Percentiles rank a stretch among this genome's conserved stretches.
These are phyloP conservation scores for Sminthurides aquaticus DNA, from an alignment of 2,888 invertebrate species.

Conservation along the genomic window DNA sequence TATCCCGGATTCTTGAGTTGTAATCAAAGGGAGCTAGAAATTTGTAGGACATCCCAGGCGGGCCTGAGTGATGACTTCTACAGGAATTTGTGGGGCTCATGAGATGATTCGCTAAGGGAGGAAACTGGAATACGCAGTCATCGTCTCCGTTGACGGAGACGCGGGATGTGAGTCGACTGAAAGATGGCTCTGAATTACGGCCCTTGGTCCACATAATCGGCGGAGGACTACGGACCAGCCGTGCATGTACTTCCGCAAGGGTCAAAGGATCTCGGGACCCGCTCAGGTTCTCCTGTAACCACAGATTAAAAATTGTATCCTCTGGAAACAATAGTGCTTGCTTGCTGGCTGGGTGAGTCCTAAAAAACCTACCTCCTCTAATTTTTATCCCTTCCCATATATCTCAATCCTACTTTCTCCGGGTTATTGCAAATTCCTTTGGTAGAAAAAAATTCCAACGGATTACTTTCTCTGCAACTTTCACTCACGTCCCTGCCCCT, in stretches of 20 bases:
- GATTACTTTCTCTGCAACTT: too few relatives aligned
- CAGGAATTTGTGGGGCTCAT: conserved; percentile 40
- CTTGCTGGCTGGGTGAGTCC: too few relatives aligned
- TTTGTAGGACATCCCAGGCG: conserved; percentile 25
- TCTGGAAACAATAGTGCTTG: too few relatives aligned
- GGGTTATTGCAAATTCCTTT: too few relatives aligned
- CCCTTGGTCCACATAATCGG: conserved; percentile 43
- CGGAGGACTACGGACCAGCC: conserved; percentile 42
- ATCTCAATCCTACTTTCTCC: background rate
- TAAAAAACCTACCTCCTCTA: background rate
- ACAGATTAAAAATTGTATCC: background rate
- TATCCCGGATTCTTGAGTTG: conserved; percentile 34
- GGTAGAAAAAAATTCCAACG: too few relatives aligned
- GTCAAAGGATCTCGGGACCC: conserved; percentile 37
- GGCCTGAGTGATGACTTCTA: conserved; percentile 35
- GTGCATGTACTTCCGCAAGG: conserved; percentile 40
- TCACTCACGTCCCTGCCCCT: too few relatives aligned
- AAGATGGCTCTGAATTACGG: conserved; percentile 41
- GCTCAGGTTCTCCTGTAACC: conserved; percentile 31
- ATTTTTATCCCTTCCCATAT: conserved; percentile 1
- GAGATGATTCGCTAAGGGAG: conserved; percentile 26
- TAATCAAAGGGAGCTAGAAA: conserved; percentile 37
- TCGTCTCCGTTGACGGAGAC: conserved; percentile 16
- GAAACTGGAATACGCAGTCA: conserved; percentile 42
- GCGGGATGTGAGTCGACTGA: conserved; percentile 27